phyloP scores from a whole-genome alignment of 2,888 invertebrate genomes.

The Galeruca laticollis region DNA sequence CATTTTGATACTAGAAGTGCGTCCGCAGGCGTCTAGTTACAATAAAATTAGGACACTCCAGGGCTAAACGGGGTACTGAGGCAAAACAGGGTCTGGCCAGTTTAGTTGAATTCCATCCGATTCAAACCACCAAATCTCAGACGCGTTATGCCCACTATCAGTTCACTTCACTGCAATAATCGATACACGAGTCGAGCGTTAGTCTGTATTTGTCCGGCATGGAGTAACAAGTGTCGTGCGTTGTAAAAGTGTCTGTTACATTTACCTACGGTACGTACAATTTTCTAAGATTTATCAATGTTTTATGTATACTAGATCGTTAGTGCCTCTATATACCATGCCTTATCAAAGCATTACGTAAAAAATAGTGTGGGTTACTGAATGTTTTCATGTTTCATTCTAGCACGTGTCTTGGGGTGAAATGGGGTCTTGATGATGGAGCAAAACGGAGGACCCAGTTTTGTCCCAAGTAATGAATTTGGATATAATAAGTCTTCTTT shows the following conservation, averaged over 20 bases:
- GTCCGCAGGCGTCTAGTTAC: too few relatives aligned
- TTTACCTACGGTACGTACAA: constrained; percentile 5
- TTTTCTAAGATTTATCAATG: constrained; percentile 5
- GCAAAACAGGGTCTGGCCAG: too few relatives aligned
- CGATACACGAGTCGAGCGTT: constrained; percentile 5
- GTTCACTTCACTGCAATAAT: neutral
- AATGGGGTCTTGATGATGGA: neutral
- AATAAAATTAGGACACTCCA: too few relatives aligned
- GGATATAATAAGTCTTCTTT: too few relatives aligned
- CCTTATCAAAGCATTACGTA: constrained; percentile 6
- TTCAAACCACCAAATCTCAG: too few relatives aligned
- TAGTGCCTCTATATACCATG: neutral
- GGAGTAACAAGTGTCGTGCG: neutral
- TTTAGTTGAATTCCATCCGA: too few relatives aligned
- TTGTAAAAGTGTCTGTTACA: constrained; percentile 9
- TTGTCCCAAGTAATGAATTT: too few relatives aligned
- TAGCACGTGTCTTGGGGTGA: constrained; percentile 3
- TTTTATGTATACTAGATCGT: too few relatives aligned
- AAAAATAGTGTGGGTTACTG: neutral
- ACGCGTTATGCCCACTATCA: constrained; percentile 1
- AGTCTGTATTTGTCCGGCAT: constrained; percentile 3
- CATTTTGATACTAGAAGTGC: too few relatives aligned
- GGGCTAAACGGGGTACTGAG: too few relatives aligned
- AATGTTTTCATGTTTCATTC: too few relatives aligned
- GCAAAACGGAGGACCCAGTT: constrained; percentile 9